These are phyloP conservation scores for Lepidocyrtoides sp. DNA, from an alignment of 2,888 invertebrate species.

Conservation along the genomic window DNA sequence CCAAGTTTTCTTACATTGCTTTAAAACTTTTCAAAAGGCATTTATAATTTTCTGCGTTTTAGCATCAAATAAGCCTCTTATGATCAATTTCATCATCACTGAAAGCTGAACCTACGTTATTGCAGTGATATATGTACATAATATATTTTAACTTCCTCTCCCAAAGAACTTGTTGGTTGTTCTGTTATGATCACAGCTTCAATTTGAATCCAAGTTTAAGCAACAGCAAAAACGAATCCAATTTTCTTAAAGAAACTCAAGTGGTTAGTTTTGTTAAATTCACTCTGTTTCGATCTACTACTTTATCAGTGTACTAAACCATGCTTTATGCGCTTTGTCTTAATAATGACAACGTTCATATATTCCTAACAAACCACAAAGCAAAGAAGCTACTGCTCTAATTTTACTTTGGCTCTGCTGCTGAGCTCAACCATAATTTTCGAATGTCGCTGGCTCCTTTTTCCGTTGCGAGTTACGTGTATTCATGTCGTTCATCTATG, in stretches of 20 bases:
- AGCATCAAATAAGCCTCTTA: not conserved
- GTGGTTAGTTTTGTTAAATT: constrained; percentile 36
- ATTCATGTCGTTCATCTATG: not conserved
- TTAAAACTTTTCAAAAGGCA: no score
- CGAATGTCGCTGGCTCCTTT: not conserved
- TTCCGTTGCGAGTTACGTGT: not conserved
- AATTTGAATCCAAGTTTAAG: not conserved
- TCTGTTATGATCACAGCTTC: not conserved
- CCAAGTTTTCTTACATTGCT: no score
- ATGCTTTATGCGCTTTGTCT: constrained; percentile 14
- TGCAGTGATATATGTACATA: no score
- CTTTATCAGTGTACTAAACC: not conserved
- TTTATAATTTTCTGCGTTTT: not conserved
- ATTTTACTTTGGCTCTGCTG: not conserved
- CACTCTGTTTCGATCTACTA: not conserved
- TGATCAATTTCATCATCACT: no score
- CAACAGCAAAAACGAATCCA: not conserved
- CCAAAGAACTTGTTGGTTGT: constrained; percentile 1
- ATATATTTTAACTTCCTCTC: constrained; percentile 28
- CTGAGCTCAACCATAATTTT: not conserved
- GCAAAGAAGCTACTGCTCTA: not conserved
- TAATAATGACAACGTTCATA: not conserved
- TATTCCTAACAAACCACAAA: not conserved
- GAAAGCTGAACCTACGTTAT: no score
- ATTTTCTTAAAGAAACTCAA: constrained; percentile 7